Evolutionary conservation across 2,113 vertebrate genomes (phyloP).

Genomic region (Sinosuthora webbiana): DNA sequence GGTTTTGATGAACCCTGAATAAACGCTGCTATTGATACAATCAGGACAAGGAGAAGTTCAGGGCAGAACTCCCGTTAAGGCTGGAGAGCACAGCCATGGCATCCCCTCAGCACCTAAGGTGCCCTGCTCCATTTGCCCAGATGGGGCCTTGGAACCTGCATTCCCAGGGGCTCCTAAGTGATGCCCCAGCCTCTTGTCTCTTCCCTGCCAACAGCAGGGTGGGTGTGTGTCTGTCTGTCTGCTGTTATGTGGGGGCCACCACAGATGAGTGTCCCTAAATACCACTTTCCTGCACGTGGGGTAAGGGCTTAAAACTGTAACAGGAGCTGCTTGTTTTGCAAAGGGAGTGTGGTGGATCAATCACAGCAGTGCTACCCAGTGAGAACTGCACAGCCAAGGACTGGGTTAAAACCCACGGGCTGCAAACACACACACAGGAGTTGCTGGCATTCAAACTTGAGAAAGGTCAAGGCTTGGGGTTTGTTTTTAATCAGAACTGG

Average conservation of each 20-base stretch:
- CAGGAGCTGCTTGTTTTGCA: neutral
- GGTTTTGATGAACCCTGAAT: neutral
- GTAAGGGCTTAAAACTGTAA: neutral
- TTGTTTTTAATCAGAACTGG: neutral
- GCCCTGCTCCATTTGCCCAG: neutral
- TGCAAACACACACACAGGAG: neutral
- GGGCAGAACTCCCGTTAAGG: neutral
- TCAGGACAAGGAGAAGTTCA: accelerated
- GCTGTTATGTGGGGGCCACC: neutral
- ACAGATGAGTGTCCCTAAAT: neutral
- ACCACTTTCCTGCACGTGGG: accelerated
- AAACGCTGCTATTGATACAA: neutral
- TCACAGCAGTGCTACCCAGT: neutral
- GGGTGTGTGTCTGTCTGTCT: neutral
- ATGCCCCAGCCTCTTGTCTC: neutral
- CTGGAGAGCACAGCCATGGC: neutral
- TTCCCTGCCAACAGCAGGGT: neutral
- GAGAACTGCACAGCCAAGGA: neutral
- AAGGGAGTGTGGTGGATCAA: neutral
- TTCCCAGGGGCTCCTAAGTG: accelerated
- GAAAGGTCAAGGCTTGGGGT: neutral
- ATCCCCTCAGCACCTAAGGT: neutral
- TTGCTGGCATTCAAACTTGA: neutral
- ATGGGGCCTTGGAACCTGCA: accelerated
- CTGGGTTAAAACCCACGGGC: neutral